These are phyloP conservation scores for Thinocorus orbignyianus DNA, from an alignment of 2,113 vertebrate species.

Conservation along the genomic window DNA sequence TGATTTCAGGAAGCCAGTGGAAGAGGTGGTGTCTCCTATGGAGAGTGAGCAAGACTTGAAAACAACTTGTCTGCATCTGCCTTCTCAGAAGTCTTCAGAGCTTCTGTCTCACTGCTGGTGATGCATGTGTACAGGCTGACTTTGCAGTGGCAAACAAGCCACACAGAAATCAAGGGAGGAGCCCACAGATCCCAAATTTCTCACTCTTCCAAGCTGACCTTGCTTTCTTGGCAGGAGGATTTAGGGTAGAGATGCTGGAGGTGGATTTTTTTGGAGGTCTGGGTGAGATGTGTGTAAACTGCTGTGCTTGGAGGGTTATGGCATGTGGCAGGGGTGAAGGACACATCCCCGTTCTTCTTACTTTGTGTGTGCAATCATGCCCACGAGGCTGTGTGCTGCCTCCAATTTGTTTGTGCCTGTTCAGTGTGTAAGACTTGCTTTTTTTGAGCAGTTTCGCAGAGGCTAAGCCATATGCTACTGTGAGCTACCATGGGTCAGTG, in stretches of 20 bases:
- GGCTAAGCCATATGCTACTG: rapidly evolving
- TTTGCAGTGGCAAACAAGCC: neutral
- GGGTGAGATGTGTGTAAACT: neutral
- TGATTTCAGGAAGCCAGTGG: neutral
- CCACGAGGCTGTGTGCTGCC: neutral
- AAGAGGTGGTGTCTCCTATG: neutral
- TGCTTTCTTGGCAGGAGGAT: neutral
- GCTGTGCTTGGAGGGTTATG: neutral
- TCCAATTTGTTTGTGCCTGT: neutral
- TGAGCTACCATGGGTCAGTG: neutral
- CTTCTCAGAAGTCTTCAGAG: neutral
- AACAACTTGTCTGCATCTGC: neutral
- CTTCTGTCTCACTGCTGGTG: neutral
- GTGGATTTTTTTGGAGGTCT: neutral
- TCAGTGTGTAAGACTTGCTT: neutral
- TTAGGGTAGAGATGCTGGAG: neutral
- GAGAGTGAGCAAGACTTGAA: neutral
- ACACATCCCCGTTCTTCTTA: neutral
- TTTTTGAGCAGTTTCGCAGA: neutral
- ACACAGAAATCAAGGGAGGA: neutral
- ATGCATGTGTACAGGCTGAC: neutral
- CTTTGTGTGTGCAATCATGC: neutral
- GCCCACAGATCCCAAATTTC: neutral
- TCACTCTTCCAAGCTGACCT: neutral
- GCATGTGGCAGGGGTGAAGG: neutral